A percentile compares a stretch with the other conserved stretches of the same genome.
These are phyloP conservation scores for Ganaspis sp. DNA, from an alignment of 1,140 invertebrate genomes.

Conservation along the genomic window DNA sequence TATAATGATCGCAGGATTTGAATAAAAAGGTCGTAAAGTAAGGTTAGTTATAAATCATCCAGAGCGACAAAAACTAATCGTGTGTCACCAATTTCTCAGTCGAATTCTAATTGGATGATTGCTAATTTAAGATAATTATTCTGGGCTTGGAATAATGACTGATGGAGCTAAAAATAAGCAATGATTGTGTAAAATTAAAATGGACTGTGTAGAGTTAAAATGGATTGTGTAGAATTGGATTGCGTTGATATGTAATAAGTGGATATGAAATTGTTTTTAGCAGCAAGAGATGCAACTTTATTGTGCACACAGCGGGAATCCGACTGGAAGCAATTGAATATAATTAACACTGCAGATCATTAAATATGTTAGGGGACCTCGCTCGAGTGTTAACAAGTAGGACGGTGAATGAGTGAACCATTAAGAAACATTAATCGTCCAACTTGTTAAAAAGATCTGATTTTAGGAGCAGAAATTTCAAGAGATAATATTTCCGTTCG, in stretches of 20 bases:
- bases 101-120: neutral
- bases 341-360: conserved; percentile 21
- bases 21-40: conserved; percentile 9
- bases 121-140: neutral
- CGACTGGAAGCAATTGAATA: conserved; percentile 11
- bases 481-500: neutral
- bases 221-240: no score
- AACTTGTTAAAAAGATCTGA: neutral
- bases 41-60: conserved; percentile 2
- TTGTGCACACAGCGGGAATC: neutral
- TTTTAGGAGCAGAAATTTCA: neutral
- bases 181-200: no score
- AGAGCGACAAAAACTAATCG: conserved; percentile 3
- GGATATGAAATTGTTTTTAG: neutral
- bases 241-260: neutral
- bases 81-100: neutral
- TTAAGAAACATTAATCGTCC: neutral
- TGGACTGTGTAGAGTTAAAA: no score
- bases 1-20: conserved; percentile 9
- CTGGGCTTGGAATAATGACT: neutral
- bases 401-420: neutral
- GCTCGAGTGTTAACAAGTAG: neutral
- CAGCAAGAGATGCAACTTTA: neutral
- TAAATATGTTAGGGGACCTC: conserved; percentile 23
- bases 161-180: neutral